Base-by-base conservation (phyloP, 2,888 invertebrate genomes). In the Andrena marginata region DNA sequence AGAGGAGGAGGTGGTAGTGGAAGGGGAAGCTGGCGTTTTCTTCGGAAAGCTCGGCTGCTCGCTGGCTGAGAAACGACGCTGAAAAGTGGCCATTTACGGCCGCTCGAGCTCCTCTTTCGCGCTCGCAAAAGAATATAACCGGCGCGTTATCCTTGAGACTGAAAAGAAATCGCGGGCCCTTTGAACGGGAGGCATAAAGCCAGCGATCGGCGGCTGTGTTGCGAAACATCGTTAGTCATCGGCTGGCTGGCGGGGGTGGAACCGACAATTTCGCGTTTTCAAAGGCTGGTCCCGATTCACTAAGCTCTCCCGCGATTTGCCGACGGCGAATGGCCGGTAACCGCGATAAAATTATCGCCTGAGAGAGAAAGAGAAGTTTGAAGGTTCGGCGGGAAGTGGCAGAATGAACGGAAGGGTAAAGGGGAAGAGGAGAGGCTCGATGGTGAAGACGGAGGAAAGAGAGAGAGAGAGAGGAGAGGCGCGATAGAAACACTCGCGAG, bases 401-500 rank as follows among this genome's bases (percentile, higher is more conserved):
- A 63, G 33, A 80, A 60, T 70, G 72, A 77, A 77, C 68, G 68
- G 69, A 69, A 74, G n/a, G 56, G 54, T 16, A n/a, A 16, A 35
- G 77, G 26, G 23, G 29, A 20, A 35, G 56, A 72, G 56, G 56
- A 31, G 56, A 56, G 35, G 60, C 7, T 31, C 8, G 48, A 73
- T 16, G 42, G 5, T 16, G 42, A 63, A 76, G 65, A 72, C 69
- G 33, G 63, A 63, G 73, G 76, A 80, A 76, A 72, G 79, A 62
- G 35, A 35, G 31, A 35, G 35, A 49, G 23, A 23, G 67, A 54
- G 13, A 26, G 8, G 51, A 56, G 76, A 60, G 78, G 59, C 67
- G 76, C 79, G 82, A 77, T 78, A 82, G 73, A 84, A 70, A 85
- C 80, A 79, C 77, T 89, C 89, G 88, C 88, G 81, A 82, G 82